Evolutionary conservation across 2,888 invertebrate genomes (phyloP), one percentile per base, ranked within the genome.

Genomic region (Adelognathus sp.): DNA sequence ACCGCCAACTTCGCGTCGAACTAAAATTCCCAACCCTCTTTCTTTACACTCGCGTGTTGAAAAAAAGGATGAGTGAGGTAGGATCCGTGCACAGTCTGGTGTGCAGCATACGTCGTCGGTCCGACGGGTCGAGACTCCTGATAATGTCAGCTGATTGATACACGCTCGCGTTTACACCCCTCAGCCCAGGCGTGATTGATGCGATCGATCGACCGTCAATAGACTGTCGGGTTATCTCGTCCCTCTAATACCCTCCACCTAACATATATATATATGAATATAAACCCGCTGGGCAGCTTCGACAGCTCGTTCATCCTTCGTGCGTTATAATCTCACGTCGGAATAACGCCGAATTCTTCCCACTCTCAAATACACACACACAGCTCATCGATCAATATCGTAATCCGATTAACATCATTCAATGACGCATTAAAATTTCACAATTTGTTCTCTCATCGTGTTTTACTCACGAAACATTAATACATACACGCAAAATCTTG

Each of bases 141-240:
- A 89, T 89, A 88, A 84, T 85, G 85, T 76, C 85, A 73, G 71
- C 87, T 90, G 89, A 90, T 90, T 89, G 89, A 90, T 89, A 89
- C 88, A 88, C 86, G 86, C 81, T 85, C 83, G 86, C 82, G 85
- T 86, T 86, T 88, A 85, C 85, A 82, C 73, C 54, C 14, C 50
- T 63, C 39, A 21, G 18, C 24, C 14, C 44, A n/a, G 61, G 79
- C 81, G 87, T 90, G 90, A 90, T 90, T 88, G 89, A 90, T 89
- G 89, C 84, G 86, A 87, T 89, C 89, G 89, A 89, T 90, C 87
- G 87, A 86, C 86, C 46, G 88, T 88, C 90, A 88, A 89, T 90
- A 87, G 85, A 86, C 85, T 84, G 87, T 85, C 85, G 87, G 86
- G 87, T 87, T 87, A 88, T 88, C 87, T 76, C 84, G 29, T 54